These are phyloP conservation scores for Halictus rubicundus DNA, from an alignment of 1,140 invertebrate genomes.

Conservation along the genomic window DNA sequence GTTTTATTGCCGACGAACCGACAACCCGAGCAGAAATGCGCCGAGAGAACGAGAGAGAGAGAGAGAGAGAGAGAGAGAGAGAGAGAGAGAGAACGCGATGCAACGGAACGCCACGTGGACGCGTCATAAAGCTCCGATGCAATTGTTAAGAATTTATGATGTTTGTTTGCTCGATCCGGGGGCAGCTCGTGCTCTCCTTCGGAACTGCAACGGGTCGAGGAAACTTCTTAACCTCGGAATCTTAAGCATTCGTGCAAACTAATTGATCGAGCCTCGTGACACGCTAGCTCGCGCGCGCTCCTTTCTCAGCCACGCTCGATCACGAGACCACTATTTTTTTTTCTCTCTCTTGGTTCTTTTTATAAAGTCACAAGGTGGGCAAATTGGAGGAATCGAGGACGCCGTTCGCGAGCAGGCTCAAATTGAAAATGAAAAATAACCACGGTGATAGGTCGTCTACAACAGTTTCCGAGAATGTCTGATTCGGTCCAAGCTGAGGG, in stretches of 20 bases:
- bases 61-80: no score
- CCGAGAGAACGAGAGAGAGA: no score
- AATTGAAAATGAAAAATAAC: no score
- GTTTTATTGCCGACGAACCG: not conserved
- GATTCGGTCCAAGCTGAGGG: no score
- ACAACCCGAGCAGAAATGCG: not conserved
- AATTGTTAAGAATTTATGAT: not conserved
- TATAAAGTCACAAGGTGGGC: no score
- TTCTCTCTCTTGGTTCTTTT: not conserved
- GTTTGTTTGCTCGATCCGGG: not conserved
- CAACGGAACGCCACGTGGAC: no score
- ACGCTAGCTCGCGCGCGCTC: slow-evolving; percentile 16
- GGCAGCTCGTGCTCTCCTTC: not conserved
- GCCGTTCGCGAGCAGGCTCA: no score
- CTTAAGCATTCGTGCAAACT: slow-evolving; percentile 2
- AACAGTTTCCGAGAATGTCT: no score
- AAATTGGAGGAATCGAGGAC: no score
- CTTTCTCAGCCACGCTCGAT: slow-evolving; percentile 38
- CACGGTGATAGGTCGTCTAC: no score
- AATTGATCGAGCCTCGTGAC: slow-evolving; percentile 11
- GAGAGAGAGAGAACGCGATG: no score
- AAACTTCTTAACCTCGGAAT: slow-evolving; percentile 9
- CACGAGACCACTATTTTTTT: not conserved
- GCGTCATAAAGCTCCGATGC: not conserved
- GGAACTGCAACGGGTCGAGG: not conserved